Conservation (phyloP, 1,140 invertebrate genomes). For the Episyrphus balteatus region DNA sequence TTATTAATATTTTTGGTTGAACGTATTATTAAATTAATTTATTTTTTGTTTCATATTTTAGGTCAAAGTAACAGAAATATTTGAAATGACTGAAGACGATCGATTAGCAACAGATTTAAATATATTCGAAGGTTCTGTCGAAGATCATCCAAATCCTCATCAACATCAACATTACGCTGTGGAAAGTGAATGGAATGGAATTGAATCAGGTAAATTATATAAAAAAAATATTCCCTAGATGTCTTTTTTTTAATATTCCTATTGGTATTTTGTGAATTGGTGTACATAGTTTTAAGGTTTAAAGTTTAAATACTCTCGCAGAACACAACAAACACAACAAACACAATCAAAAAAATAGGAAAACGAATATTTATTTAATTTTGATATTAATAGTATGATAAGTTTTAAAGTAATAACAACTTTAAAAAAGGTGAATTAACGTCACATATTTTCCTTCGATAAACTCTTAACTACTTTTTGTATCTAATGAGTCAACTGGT, state of each 20-base stretch:
- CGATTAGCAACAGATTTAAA: constrained; percentile 25
- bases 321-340: too few species aligned
- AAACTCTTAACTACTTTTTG: too few species aligned
- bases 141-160: constrained; percentile 19
- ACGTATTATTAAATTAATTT: constrained; percentile 2
- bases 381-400: too few species aligned
- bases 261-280: background rate
- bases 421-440: too few species aligned
- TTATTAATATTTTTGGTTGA: too few species aligned
- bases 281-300: background rate
- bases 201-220: constrained; percentile 30
- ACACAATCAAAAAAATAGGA: too few species aligned
- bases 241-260: constrained; percentile 3
- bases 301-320: too few species aligned
- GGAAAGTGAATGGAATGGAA: constrained; percentile 34
- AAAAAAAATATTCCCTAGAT: background rate
- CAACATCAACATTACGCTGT: constrained; percentile 20
- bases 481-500: too few species aligned
- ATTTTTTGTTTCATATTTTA: constrained; percentile 29
- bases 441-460: too few species aligned
- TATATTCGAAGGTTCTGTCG: constrained; percentile 20
- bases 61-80: constrained; percentile 78
- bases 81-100: constrained; percentile 64
- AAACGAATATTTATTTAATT: too few species aligned
- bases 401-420: too few species aligned